Evolutionary conservation across 2,888 invertebrate species (phyloP), one percentile per base, ranked within the genome.

Genomic region (Amiota mariae): DNA sequence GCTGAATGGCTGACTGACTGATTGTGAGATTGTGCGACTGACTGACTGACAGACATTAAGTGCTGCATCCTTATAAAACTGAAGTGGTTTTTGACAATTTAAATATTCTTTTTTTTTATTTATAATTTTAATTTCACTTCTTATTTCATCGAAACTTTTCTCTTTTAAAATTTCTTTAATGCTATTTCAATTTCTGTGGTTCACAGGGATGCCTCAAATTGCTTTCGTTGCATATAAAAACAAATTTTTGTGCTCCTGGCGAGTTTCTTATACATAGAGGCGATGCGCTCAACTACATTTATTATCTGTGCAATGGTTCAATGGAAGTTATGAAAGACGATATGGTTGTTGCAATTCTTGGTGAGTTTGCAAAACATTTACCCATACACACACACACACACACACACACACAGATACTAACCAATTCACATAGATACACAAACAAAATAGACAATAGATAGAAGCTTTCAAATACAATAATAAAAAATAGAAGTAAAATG

Each of bases 281-380:
- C 57, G 98, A 98, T 87, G 97, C 97, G 8, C 92, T 98, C 47
- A 95, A 95, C 76, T 97, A 97, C 88, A 96, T 98, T 85, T 98
- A 97, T 91, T 97, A 98, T 90, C 94, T 98, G 79, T 98, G 97
- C 91, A 98, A 98, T 88, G 98, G 98, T 8, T 97, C 97, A 47
- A 97, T 98, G 97, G 98, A 98, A 91, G 97, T 98, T 63, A 95
- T 98, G 85, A 97, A 98, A 89, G 95, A 97, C 86, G 95, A 95
- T 78, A 98, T 98, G 97, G 98, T 98, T 71, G 98, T 98, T 20
- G 98, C 98, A 74, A 98, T 98, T 85, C 92, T 98, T 80, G 98
- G 98, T 98, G 91, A 93, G 93, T 90, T 51, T 72, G n/a, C 47
- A 73, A 73, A 13, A 24, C 20, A 54, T 9, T 20, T 61, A 36